Percentiles rank a stretch among this genome's conserved stretches.
These are phyloP conservation scores for Philantomba maxwellii DNA, from an alignment of 2,113 vertebrate species.

Conservation along the genomic window DNA sequence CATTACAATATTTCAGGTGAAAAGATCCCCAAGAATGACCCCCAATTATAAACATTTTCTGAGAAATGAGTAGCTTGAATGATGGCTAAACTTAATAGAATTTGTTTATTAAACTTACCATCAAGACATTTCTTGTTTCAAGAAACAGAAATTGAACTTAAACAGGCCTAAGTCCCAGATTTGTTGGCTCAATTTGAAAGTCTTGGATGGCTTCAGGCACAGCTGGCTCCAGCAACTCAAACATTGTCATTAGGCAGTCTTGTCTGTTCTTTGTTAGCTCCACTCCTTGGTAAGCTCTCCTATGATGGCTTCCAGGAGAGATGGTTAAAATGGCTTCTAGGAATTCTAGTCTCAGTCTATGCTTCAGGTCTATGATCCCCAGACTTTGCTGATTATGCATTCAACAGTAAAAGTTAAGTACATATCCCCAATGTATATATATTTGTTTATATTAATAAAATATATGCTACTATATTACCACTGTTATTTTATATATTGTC, in stretches of 20 bases:
- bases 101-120: background rate
- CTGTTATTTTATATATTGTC: background rate
- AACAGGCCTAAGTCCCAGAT: background rate
- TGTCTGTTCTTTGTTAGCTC: background rate
- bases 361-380: background rate
- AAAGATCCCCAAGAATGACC: background rate
- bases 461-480: background rate
- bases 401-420: background rate
- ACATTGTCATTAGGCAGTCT: background rate
- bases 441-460: background rate
- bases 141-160: background rate
- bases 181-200: background rate
- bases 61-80: background rate
- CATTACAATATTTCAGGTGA: background rate
- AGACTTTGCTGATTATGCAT: background rate
- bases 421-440: background rate
- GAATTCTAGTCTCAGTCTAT: background rate
- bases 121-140: background rate
- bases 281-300: background rate
- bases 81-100: background rate
- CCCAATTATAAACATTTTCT: background rate
- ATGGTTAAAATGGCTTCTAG: background rate
- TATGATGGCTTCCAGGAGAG: background rate
- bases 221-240: background rate
- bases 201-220: background rate